Evolutionary conservation across 2,113 vertebrate species (phyloP).

Genomic region (Raphicerus campestris): DNA sequence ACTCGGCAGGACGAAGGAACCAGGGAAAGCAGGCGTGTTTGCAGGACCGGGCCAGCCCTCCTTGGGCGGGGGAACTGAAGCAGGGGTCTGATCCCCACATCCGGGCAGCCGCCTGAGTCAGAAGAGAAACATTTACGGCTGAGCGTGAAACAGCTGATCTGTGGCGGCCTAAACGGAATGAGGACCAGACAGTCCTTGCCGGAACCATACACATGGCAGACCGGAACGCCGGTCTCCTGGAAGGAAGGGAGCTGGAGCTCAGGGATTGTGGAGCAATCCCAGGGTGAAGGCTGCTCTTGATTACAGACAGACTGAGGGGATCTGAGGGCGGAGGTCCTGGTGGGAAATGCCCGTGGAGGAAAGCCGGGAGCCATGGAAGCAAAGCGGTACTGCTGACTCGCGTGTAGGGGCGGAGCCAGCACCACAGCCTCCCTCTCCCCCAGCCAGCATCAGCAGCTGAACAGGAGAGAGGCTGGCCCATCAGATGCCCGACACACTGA

Average conservation of each 20-base stretch:
- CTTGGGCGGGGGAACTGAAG: too few relatives aligned
- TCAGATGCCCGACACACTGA: too few relatives aligned
- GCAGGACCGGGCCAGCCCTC: too few relatives aligned
- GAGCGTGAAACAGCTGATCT: not conserved
- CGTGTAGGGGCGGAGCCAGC: too few relatives aligned
- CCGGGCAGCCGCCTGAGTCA: not conserved
- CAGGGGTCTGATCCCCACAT: not conserved
- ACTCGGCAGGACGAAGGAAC: not conserved
- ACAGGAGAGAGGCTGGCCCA: not conserved
- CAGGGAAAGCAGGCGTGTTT: not conserved
- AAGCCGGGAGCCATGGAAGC: not conserved
- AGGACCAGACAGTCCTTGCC: not conserved
- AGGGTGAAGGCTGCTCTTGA: not conserved
- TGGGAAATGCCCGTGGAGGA: not conserved
- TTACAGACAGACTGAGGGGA: not conserved
- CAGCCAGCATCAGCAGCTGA: not conserved
- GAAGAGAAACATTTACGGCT: not conserved
- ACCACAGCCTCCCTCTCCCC: not conserved
- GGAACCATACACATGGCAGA: fast-evolving
- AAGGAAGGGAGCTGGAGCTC: not conserved
- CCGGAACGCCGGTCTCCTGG: not conserved
- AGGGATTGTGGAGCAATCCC: not conserved
- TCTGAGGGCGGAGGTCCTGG: not conserved
- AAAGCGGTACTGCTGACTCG: fast-evolving
- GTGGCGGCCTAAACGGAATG: not conserved